Evolutionary conservation across 1,140 invertebrate species (phyloP), one percentile per base, ranked within the genome.

Genomic region (Maconellicoccus hirsutus): DNA sequence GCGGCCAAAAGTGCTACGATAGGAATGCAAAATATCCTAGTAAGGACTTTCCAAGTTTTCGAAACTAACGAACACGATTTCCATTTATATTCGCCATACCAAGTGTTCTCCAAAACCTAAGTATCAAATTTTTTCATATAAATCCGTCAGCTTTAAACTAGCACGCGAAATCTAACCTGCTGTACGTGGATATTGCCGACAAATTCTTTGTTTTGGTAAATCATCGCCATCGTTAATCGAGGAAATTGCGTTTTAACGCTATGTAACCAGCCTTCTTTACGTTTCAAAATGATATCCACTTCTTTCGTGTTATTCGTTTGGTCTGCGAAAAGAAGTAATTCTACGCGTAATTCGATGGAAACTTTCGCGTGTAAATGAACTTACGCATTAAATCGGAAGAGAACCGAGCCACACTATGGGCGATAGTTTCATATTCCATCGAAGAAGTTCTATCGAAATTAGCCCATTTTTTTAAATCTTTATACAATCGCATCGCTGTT

Each of bases 111-210:
- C 2, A 52, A 16, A 52, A 52, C 42, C 42, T 52, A n/a, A n/a
- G n/a, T n/a, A 33, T 33, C 3, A 33, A 33, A 33, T 33, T 33
- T 12, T n/a, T n/a, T n/a, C n/a, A n/a, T n/a, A n/a, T n/a, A n/a
- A 33, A 33, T 33, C 29, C 3, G 29, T 33, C 29, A n/a, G n/a
- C n/a, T n/a, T n/a, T n/a, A n/a, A n/a, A n/a, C 59, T 79, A 77
- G 27, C 77, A 74, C 61, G 78, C 77, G 69, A 84, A 74, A 2
- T n/a, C n/a, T n/a, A n/a, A 74, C 75, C 77, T 88, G 86, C 78
- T 91, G 89, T 21, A 87, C 85, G 75, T 89, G 87, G 0, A 87
- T 84, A 78, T 90, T 87, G 1, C 88, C 86, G 0, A 91, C 86
- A 76, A 91, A 90, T 76, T 83, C 83, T 76, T 89, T 90, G 75